Evolutionary conservation across 2,797 vertebrate species (phyloP), one percentile per base, ranked within the genome.

Genomic region (Lepilemur ruficaudatus): DNA sequence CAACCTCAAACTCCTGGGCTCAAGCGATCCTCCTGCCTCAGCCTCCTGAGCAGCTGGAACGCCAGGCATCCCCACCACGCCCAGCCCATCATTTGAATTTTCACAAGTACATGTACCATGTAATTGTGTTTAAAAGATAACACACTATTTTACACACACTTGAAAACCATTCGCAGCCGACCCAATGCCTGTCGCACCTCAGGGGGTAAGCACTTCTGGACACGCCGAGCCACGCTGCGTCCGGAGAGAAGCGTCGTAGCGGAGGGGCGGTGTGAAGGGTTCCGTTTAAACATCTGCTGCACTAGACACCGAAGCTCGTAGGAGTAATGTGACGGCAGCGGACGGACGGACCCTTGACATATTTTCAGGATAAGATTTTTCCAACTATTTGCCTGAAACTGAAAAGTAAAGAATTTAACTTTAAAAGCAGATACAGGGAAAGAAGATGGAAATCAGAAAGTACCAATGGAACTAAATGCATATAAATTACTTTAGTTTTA

Each of bases 301-400:
- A 99, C 96, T 70, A 99, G 98, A 95, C 98, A 98, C 83, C 99
- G 99, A 94, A 99, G 98, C 82, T 99, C 99, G 17, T 98, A 99
- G 63, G 99, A 99, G 97, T 99, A 99, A 86, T 99, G 99, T 59
- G 91, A 95, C 1, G 99, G 99, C 52, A 99, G 98, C 5, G 99
- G 99, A 35, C 97, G 95, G 89, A 99, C 99, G 1, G 99, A 97
- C 5, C 99, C 99, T 70, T 99, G 99, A 95, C 99, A 99, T 98
- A 99, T 99, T 98, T 99, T 99, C 38, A 99, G 98, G 83, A 99
- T 99, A 93, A 99, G 99, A 97, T 98, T 99, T 98, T 99, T 99
- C 99, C 99, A 99, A 98, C 99, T 99, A 15, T 98, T 98, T 7
- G 99, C 99, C 98, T 99, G 99, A 98, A 99, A 99, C 99, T 99